Evolutionary conservation across 2,888 invertebrate species (phyloP), one percentile per base, ranked within the genome.

Genomic region (Pyrochroa serraticornis): DNA sequence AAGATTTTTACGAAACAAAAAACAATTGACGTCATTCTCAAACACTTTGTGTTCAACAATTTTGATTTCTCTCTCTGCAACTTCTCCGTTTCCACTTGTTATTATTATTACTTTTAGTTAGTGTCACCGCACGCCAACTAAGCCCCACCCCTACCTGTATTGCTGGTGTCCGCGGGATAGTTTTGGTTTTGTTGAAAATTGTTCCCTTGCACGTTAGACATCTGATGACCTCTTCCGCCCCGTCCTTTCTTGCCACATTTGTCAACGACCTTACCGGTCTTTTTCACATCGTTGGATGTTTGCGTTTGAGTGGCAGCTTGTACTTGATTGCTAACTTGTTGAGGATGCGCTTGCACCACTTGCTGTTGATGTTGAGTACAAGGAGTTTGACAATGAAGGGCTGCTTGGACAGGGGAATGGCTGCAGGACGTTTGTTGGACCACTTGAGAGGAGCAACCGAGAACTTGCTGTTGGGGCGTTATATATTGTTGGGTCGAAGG

Each of bases 251-350:
- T 80, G 39, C 77, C 73, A 54, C 77, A 71, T 31, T 70, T 69
- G 36, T 64, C 60, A 55, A 53, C 48, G 52, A 53, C 61, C 34
- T 64, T 62, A 39, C 60, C 62, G 32, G 63, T 63, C 39, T 71
- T 73, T 39, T 64, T 66, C 3, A 68, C 60, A 41, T 73, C 67
- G 41, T 64, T 61, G 3, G 68, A 51, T 1, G 84, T 80, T 62
- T 83, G 83, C 2, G 86, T 86, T 71, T 87, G 87, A 1, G 87
- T 87, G 10, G 85, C 85, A 10, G 86, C 87, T 77, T 87, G 85
- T 38, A 85, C 85, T 72, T 85, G 84, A 69, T 83, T 69, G 30
- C 65, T 60, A 13, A 58, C 49, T 55, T 71, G 72, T 42, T 70
- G 71, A 36, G 66, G 72, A 12, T 60, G 61, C 34, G 65, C 64